These are phyloP conservation scores for Neotoma lepida DNA, from an alignment of 2,113 vertebrate genomes.

Conservation along the genomic window DNA sequence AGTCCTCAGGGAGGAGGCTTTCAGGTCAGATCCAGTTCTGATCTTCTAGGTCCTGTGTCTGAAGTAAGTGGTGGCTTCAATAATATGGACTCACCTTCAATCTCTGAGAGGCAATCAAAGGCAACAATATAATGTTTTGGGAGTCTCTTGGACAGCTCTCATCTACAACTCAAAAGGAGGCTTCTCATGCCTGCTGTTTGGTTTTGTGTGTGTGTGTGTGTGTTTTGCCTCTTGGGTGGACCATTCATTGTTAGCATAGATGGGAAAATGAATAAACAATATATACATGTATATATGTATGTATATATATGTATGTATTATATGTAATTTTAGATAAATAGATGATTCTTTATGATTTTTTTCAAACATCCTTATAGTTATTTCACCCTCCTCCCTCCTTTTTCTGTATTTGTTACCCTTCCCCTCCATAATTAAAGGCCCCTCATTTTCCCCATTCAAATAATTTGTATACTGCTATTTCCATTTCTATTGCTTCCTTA, in stretches of 20 bases:
- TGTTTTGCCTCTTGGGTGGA: not conserved
- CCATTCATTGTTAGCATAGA: not conserved
- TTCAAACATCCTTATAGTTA: not conserved
- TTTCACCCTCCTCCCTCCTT: not conserved
- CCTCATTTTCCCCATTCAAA: not conserved
- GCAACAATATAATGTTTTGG: not conserved
- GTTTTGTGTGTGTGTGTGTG: not conserved
- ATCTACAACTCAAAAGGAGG: not conserved
- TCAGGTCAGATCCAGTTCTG: too few species aligned
- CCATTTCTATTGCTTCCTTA: not conserved
- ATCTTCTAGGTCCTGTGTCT: too few species aligned
- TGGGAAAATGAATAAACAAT: not conserved
- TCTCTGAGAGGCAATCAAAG: too few species aligned
- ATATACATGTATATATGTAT: not conserved
- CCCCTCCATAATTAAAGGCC: not conserved
- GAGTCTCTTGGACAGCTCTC: not conserved
- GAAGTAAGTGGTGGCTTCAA: too few species aligned
- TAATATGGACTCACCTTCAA: too few species aligned
- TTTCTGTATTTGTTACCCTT: not conserved
- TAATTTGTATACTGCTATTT: not conserved
- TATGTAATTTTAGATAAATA: not conserved
- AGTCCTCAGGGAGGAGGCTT: too few species aligned
- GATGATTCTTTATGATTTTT: not conserved
- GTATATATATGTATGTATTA: too few species aligned
- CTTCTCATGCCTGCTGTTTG: not conserved